A percentile compares a stretch with the other conserved stretches of the same genome.
Evolutionary conservation across 1,140 invertebrate species (phyloP).

Genomic region (Phymorhynchus buccinoides): DNA sequence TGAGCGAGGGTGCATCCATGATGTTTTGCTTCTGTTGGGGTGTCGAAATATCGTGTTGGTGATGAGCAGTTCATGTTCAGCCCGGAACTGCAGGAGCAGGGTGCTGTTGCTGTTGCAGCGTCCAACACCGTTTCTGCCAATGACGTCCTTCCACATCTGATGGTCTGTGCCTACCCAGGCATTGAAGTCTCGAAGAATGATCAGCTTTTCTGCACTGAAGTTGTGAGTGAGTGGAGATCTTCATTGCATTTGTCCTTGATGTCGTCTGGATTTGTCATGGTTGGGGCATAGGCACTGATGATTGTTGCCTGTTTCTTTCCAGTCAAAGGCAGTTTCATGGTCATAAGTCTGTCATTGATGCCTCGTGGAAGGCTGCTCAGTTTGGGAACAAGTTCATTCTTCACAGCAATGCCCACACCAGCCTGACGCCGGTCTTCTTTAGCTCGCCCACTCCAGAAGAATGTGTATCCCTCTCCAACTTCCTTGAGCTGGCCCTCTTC

Average conservation of each 20-base stretch:
- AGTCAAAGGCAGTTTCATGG: neutral
- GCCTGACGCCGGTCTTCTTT: neutral
- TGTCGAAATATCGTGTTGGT: constrained; percentile 21
- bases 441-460: neutral
- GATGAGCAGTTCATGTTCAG: constrained; percentile 7
- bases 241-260: neutral
- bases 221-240: neutral
- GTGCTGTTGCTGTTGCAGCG: neutral
- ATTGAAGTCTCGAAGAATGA: no score
- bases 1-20: constrained; percentile 17
- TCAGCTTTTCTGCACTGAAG: no score
- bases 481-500: neutral
- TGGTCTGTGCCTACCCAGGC: neutral
- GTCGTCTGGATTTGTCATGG: neutral
- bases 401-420: neutral
- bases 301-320: neutral
- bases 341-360: neutral
- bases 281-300: constrained; percentile 23
- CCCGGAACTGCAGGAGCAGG: neutral
- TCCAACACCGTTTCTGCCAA: neutral
- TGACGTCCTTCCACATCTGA: neutral
- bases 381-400: neutral
- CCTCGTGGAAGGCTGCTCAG: neutral
- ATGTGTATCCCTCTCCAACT: neutral
- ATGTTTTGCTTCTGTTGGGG: neutral